Evolutionary conservation across 2,113 vertebrate species (phyloP).

Genomic region (Mobula birostris): DNA sequence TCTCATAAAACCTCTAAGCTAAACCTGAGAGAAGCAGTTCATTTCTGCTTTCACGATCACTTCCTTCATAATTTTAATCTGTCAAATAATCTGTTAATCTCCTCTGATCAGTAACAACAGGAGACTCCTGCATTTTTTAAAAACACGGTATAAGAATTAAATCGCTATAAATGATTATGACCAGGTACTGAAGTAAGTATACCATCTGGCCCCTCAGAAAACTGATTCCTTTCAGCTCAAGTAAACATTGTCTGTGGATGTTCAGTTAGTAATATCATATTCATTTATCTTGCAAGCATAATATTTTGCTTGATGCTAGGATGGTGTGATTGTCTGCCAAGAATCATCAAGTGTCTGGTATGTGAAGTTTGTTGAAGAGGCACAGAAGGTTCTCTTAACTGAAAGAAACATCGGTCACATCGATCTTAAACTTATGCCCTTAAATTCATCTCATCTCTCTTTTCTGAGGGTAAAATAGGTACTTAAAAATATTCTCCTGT

Average conservation of each 20-base stretch:
- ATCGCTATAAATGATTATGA: neutral
- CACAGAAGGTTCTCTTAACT: neutral
- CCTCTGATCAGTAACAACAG: neutral
- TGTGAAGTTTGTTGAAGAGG: neutral
- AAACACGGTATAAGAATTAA: neutral
- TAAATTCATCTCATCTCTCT: neutral
- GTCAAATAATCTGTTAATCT: neutral
- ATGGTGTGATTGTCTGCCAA: neutral
- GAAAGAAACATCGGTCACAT: neutral
- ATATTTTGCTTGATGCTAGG: neutral
- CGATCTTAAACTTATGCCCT: neutral
- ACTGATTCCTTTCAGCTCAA: neutral
- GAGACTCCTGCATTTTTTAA: neutral
- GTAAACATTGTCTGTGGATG: neutral
- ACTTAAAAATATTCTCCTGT: neutral
- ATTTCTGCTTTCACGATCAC: neutral
- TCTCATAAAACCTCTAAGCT: neutral
- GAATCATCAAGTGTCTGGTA: neutral
- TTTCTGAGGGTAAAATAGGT: neutral
- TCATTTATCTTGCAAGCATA: neutral
- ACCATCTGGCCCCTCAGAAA: neutral
- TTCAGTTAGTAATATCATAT: slow-evolving; percentile 8
- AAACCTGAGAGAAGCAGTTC: neutral
- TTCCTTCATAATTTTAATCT: neutral
- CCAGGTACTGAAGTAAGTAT: neutral